Base-by-base conservation (phyloP, 2,888 invertebrate species). In the Drosophila quasianomalipes region DNA sequence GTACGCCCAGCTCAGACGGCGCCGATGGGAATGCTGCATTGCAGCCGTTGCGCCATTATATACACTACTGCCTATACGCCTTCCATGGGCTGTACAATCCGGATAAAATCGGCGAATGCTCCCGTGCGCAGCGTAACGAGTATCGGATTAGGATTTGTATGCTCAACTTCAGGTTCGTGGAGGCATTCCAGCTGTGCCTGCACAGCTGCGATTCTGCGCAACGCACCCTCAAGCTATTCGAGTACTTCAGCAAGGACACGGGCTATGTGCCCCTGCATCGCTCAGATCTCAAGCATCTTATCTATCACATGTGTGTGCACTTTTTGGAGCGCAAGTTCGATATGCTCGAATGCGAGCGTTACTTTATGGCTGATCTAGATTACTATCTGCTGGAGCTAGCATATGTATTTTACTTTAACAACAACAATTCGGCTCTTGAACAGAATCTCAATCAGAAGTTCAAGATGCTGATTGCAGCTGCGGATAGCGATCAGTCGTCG, bases 171-270 rank as follows among this genome's bases (percentile, higher is more conserved):
- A 91, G 92, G 69, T 93, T 93, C 65, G 89, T 93, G 33, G 93
- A 94, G 70, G 93, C 94, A 28, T 94, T 93, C 57, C 89, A 87
- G 57, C 83, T 93, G 33, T 93, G 93, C 68, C 85, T 94, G 72
- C 89, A 86, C 9, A 91, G 91, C 73, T 92, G 93, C 60, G 85
- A 85, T 55, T 92, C 65, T 47, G 82, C 92, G 44, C 84, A 90
- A 60, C 92, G 92, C 58, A 89, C 93, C 5, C 85, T 93, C 0
- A 93, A 93, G 89, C 85, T 93, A 14, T 94, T 94, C 71, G 94
- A 93, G 86, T 93, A 93, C 83, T 94, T 94, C 70, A 93, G 93
- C 80, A 94, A 93, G 87, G 94, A 94, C 65, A 92, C 93, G 28
- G 93, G 93, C 66, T 93, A 93, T 65, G 93, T 94, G 65, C 94